A percentile compares a stretch with the other conserved stretches of the same genome.
phyloP scores from a whole-genome alignment of 2,113 vertebrate species.

The Sphaerodactylus townsendi region DNA sequence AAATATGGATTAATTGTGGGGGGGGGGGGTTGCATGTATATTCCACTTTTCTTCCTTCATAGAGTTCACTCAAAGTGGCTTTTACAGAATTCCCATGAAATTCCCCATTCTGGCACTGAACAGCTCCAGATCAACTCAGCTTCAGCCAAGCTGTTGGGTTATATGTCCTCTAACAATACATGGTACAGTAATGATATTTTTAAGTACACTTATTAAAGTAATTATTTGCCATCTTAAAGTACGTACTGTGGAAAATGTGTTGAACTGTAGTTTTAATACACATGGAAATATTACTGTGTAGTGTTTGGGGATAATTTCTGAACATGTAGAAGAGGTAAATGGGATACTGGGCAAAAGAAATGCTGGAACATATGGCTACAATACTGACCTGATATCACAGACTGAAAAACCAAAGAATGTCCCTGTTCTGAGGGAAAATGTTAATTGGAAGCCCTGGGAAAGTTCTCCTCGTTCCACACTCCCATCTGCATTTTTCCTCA shows the following conservation, averaged over 20 bases:
- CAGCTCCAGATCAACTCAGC: too few species aligned
- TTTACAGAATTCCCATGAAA: too few species aligned
- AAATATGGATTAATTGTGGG: too few species aligned
- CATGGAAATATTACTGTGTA: neutral
- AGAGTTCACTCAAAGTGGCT: too few species aligned
- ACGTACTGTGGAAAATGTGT: neutral
- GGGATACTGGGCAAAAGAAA: conserved; percentile 8
- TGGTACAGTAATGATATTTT: too few species aligned
- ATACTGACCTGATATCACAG: neutral
- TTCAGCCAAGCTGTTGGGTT: too few species aligned
- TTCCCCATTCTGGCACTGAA: too few species aligned
- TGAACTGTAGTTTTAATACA: neutral
- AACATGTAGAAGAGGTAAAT: neutral
- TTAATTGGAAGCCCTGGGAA: conserved; percentile 39
- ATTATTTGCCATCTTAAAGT: neutral
- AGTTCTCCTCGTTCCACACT: conserved; percentile 25
- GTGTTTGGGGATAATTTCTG: neutral
- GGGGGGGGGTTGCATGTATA: too few species aligned
- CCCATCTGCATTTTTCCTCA: conserved; percentile 38
- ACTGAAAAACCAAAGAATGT: conserved; percentile 29
- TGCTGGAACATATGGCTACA: neutral
- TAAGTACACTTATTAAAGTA: too few species aligned
- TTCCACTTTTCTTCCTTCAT: too few species aligned
- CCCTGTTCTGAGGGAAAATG: conserved; percentile 6
- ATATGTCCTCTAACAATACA: neutral